phyloP scores from a whole-genome alignment of 2,888 invertebrate genomes.

The Cryptus viduatorius region DNA sequence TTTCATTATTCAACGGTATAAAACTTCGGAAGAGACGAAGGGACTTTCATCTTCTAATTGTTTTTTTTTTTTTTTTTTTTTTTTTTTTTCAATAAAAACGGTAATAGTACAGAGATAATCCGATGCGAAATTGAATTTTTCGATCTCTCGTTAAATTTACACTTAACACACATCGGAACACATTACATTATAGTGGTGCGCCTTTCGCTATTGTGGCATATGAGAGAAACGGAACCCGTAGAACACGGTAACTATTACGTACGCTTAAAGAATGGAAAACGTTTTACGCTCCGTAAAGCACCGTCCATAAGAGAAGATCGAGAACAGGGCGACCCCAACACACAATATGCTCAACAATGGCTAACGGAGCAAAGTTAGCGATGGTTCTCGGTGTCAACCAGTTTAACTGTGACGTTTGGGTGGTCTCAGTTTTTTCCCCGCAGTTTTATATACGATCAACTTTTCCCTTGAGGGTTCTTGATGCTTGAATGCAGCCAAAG shows the following conservation, averaged over 20 bases:
- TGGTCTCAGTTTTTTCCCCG: conserved; percentile 70
- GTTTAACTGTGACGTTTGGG: conserved; percentile 75
- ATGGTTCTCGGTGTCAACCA: conserved; percentile 80
- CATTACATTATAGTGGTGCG: conserved; percentile 29
- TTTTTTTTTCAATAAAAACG: neutral
- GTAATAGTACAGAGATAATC: neutral
- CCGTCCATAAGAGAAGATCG: conserved; percentile 61
- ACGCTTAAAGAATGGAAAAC: conserved; percentile 80
- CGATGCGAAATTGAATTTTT: neutral
- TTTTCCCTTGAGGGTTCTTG: conserved; percentile 40
- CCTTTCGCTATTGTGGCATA: conserved; percentile 53
- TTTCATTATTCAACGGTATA: conserved; percentile 69
- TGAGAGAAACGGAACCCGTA: conserved; percentile 75
- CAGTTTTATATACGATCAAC: conserved; percentile 50
- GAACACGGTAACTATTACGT: conserved; percentile 77
- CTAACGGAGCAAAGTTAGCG: conserved; percentile 71
- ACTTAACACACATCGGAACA: neutral
- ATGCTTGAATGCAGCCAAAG: conserved; percentile 61
- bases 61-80: no score
- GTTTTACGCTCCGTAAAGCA: conserved; percentile 84
- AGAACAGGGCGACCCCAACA: conserved; percentile 62
- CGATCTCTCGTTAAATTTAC: neutral
- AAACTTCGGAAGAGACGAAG: neutral
- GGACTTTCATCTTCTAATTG: neutral
- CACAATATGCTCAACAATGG: conserved; percentile 36